These are phyloP conservation scores for Trachelus tabidus DNA, from an alignment of 2,888 invertebrate genomes.

Conservation along the genomic window DNA sequence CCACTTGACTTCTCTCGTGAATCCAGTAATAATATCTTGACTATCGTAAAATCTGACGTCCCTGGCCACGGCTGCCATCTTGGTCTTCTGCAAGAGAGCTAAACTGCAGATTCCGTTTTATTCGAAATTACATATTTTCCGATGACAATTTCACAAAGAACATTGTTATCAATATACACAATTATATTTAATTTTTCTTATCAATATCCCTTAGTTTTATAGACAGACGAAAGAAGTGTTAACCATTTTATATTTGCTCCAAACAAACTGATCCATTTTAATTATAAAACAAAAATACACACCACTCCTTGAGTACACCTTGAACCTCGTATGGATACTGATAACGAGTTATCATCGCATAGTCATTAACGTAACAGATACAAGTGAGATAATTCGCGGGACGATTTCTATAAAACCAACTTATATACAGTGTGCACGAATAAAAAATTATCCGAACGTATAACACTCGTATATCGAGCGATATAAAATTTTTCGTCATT, in stretches of 20 bases:
- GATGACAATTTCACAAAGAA: neutral
- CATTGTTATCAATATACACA: neutral
- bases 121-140: neutral
- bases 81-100: neutral
- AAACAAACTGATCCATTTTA: neutral
- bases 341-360: neutral
- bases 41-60: neutral
- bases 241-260: neutral
- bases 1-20: neutral
- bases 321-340: neutral
- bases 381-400: neutral
- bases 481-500: neutral
- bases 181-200: neutral
- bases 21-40: neutral
- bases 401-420: neutral
- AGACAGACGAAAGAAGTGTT: neutral
- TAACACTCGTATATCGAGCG: neutral
- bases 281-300: neutral
- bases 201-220: neutral
- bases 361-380: neutral
- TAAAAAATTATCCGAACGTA: neutral
- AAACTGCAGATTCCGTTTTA: neutral
- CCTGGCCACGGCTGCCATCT: neutral
- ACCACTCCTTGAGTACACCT: neutral
- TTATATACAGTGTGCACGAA: neutral